Conservation (phyloP, 2,888 invertebrate genomes). For the Leucania comma region DNA sequence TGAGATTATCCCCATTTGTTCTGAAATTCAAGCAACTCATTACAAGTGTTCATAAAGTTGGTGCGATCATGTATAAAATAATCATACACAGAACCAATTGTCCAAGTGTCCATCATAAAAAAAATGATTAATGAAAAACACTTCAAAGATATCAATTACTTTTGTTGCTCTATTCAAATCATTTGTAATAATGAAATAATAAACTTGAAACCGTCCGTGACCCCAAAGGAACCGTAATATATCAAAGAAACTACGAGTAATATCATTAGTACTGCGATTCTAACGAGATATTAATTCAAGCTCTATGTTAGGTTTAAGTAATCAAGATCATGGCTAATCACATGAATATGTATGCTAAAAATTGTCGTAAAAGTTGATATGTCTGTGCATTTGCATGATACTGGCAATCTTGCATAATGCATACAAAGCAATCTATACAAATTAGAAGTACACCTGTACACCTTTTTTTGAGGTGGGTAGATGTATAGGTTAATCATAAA, state of each 20-base stretch:
- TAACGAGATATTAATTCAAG: conserved; percentile 43
- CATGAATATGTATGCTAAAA: conserved; percentile 12
- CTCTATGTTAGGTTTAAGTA: conserved; percentile 7
- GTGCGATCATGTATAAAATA: not conserved
- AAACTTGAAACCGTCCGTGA: conserved; percentile 31
- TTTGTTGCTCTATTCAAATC: conserved; percentile 13
- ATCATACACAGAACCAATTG: not conserved
- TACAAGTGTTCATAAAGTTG: not conserved
- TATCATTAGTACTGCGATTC: conserved; percentile 26
- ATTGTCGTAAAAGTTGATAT: conserved; percentile 18
- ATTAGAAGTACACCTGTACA: not conserved
- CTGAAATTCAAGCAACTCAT: not conserved
- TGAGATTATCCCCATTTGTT: not conserved
- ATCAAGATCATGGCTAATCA: conserved; percentile 44
- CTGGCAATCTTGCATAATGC: conserved; percentile 2
- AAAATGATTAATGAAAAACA: conserved; percentile 8
- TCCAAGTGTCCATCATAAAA: not conserved
- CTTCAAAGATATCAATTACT: conserved; percentile 16
- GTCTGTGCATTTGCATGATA: conserved; percentile 16
- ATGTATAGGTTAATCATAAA: too few relatives aligned
- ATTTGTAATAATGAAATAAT: conserved; percentile 27
- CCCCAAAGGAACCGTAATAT: conserved; percentile 34
- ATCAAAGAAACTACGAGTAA: conserved; percentile 23
- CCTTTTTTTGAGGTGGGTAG: too few relatives aligned
- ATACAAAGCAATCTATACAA: not conserved